Evolutionary conservation across 2,888 invertebrate species (phyloP).

Genomic region (Portevinia maculata): DNA sequence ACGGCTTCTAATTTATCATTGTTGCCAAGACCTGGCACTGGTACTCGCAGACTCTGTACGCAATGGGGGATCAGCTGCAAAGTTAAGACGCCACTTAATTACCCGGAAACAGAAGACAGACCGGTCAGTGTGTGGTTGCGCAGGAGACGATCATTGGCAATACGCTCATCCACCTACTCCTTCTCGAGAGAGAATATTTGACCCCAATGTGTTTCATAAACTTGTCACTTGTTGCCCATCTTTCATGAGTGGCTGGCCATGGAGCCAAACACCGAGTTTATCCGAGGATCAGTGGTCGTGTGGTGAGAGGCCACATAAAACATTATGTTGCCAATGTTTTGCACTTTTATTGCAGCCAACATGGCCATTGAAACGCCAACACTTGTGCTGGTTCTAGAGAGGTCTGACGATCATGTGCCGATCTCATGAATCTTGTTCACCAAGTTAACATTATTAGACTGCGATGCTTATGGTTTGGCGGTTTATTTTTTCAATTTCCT

Average conservation of each 20-base stretch:
- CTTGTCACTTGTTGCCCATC: constrained; percentile 72
- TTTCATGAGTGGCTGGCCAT: constrained; percentile 53
- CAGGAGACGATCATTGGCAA: constrained; percentile 37
- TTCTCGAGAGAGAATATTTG: constrained; percentile 39
- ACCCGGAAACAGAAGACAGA: constrained; percentile 70
- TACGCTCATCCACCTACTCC: constrained; percentile 57
- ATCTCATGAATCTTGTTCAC: constrained; percentile 30
- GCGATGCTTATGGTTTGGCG: constrained; percentile 28
- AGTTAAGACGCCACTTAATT: constrained; percentile 72
- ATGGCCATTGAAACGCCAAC: constrained; percentile 58
- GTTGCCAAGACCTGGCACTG: constrained; percentile 35
- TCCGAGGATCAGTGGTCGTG: constrained; percentile 54
- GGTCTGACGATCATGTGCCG: constrained; percentile 16
- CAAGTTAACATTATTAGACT: constrained; percentile 55
- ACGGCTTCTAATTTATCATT: constrained; percentile 71
- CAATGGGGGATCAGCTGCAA: constrained; percentile 52
- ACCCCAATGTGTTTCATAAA: constrained; percentile 73
- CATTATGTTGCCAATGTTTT: constrained; percentile 52
- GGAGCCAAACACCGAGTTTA: constrained; percentile 2
- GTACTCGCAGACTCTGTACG: constrained; percentile 42
- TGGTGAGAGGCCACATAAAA: constrained; percentile 63
- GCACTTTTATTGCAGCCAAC: constrained; percentile 41
- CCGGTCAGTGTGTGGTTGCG: constrained; percentile 40
- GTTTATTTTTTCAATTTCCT: constrained; percentile 54
- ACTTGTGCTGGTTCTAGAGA: constrained; percentile 13